Evolutionary conservation across 2,113 vertebrate species (phyloP).

Genomic region (Clarias gariepinus): DNA sequence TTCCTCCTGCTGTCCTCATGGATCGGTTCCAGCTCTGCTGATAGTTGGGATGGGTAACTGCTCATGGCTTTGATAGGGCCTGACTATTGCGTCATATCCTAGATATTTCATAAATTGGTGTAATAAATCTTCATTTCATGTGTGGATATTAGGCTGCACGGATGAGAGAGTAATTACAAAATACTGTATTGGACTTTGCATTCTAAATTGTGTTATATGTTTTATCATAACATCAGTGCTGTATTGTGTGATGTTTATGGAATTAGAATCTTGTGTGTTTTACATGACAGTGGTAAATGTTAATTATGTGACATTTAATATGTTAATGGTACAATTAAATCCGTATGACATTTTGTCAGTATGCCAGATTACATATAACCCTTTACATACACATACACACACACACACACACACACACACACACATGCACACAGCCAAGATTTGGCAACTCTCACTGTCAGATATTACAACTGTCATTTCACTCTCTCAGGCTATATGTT

Average conservation of each 20-base stretch:
- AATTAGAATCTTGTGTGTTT: background rate
- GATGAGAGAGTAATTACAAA: background rate
- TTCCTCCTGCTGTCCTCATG: slow-evolving; percentile 29
- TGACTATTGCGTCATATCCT: background rate
- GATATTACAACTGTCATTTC: background rate
- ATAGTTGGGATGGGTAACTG: background rate
- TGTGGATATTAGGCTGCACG: background rate
- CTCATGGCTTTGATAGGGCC: background rate
- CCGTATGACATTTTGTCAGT: too few species aligned
- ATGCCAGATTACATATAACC: too few species aligned
- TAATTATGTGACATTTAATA: background rate
- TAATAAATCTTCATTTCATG: background rate
- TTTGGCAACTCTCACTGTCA: background rate
- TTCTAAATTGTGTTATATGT: background rate
- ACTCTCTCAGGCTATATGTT: background rate
- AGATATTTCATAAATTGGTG: background rate
- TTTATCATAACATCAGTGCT: background rate
- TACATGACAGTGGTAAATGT: background rate
- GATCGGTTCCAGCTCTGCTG: slow-evolving; percentile 41
- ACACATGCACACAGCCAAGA: background rate
- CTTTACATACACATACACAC: background rate
- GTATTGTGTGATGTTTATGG: background rate
- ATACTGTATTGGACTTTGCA: background rate
- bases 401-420: background rate
- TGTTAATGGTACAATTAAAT: background rate